Percentiles rank a stretch among this genome's conserved stretches.
Evolutionary conservation across 2,797 vertebrate species (phyloP).

Genomic region (Lophotriccus pileatus): DNA sequence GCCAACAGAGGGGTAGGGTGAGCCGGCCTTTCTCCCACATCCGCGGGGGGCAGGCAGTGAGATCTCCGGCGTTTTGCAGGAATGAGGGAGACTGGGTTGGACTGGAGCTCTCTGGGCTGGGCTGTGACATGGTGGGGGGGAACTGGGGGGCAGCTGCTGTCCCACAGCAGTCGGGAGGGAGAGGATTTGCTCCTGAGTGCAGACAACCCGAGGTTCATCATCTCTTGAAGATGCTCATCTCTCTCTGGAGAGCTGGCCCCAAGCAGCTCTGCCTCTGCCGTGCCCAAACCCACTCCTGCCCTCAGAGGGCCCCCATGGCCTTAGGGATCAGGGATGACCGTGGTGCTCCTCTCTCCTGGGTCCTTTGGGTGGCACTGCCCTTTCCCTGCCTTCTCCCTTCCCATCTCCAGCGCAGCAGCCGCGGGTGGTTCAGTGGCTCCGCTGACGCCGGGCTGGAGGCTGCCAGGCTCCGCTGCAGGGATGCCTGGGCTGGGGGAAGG

Average conservation of each 20-base stretch:
- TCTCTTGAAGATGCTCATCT: background rate
- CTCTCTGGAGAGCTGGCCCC: background rate
- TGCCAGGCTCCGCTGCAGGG: background rate
- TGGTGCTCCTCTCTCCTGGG: rapidly evolving
- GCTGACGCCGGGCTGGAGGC: background rate
- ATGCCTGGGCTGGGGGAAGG: background rate
- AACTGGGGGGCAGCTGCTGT: background rate
- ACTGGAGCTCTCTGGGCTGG: background rate
- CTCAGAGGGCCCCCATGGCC: rapidly evolving
- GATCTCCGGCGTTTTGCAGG: background rate
- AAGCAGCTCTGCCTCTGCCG: background rate
- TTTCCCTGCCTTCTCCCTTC: background rate
- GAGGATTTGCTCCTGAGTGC: background rate
- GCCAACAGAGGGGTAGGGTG: background rate
- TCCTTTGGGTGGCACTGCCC: background rate
- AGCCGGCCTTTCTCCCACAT: background rate
- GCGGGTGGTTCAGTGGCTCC: background rate
- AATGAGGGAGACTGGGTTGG: background rate
- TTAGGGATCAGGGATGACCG: background rate
- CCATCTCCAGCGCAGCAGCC: background rate
- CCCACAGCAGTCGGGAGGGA: background rate
- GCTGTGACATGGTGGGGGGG: background rate
- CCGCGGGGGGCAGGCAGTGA: rapidly evolving
- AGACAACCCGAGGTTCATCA: background rate
- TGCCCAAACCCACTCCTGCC: background rate